Base-by-base conservation (phyloP, 1,140 invertebrate genomes). In the Philopotamus ludificatus region DNA sequence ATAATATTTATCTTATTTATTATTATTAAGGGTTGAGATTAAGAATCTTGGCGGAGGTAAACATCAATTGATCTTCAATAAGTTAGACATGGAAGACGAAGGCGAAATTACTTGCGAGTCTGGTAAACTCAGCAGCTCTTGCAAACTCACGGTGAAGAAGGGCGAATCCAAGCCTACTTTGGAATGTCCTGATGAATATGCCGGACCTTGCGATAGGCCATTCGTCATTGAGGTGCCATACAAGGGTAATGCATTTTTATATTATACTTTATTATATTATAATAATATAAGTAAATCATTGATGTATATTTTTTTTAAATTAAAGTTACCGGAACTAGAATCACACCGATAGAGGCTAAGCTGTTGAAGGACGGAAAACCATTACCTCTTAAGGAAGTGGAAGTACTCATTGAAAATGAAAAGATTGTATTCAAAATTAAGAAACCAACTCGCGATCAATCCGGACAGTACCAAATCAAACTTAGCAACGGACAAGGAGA, bases 11-110 rank as follows among this genome's bases (percentile, higher is more conserved):
- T 49, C 7, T 39, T 39, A 39, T 39, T 8, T 39, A 39, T 8
- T n/a, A 73, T 74, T 58, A 88, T n/a, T n/a, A n/a, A n/a, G 90
- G 73, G 79, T 94, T 63, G 90, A 94, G 80, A 89, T 95, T 20
- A 94, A 95, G 72, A 94, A 94, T 78, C 77, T 95, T 44, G 93
- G 93, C 45, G 92, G 92, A 73, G 94, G 93, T 39, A 93, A 94
- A 76, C 94, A 96, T 75, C 92, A 94, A 73, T 80, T 96, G 0
- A 84, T 95, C 23, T 94, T 97, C 73, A 93, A 93, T 71, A 88
- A 85, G 70, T 72, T 90, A 10, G 89, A 93, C 68, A 83, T 94
- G 82, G 82, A 80, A 25, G 92, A 96, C 73, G 86, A 88, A 47
- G 93, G 93, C 64, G 93, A 95, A 77, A 90, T 95, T 54, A 86